Percentiles rank a stretch among this genome's conserved stretches.
These are phyloP conservation scores for Oreochromis spilurus DNA, from an alignment of 2,113 vertebrate species.

Conservation along the genomic window DNA sequence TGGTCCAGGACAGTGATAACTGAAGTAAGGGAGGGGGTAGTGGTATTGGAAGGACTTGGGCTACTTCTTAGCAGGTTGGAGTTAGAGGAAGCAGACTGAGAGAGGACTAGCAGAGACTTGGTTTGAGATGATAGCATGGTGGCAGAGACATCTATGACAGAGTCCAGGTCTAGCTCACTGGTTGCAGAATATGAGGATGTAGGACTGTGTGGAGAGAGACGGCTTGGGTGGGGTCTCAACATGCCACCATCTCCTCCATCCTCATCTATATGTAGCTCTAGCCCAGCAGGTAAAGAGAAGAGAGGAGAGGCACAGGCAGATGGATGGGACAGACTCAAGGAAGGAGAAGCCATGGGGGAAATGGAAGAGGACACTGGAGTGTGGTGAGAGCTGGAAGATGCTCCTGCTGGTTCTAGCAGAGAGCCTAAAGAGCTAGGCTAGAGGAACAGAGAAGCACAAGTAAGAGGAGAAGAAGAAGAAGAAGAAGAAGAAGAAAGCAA, in stretches of 20 bases:
- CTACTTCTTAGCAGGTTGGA: slow-evolving; percentile 15
- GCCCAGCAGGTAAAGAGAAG: slow-evolving; percentile 32
- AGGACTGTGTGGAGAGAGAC: slow-evolving; percentile 36
- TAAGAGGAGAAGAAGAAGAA: slow-evolving; percentile 23
- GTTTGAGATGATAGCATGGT: slow-evolving; percentile 42
- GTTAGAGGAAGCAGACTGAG: slow-evolving; percentile 27
- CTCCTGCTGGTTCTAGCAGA: slow-evolving; percentile 62
- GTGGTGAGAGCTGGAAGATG: slow-evolving; percentile 42
- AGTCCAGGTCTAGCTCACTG: slow-evolving; percentile 46
- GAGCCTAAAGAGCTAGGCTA: slow-evolving; percentile 85
- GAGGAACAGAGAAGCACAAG: slow-evolving; percentile 63
- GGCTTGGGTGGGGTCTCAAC: background rate
- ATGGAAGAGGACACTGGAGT: slow-evolving; percentile 41
- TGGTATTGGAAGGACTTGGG: slow-evolving; percentile 39
- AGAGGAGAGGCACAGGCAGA: slow-evolving; percentile 43
- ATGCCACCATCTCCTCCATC: slow-evolving; percentile 44
- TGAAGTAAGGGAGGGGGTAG: slow-evolving; percentile 37
- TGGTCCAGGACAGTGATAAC: slow-evolving; percentile 26
- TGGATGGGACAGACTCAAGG: slow-evolving; percentile 12
- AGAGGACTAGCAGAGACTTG: slow-evolving; percentile 50
- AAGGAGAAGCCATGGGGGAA: slow-evolving; percentile 27
- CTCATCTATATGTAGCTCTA: slow-evolving; percentile 72
- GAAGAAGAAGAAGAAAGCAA: slow-evolving; percentile 15
- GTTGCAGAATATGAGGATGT: slow-evolving; percentile 46
- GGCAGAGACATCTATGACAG: slow-evolving; percentile 50